Base-by-base conservation (phyloP, 1,140 invertebrate species). In the Hetaerina americana region DNA sequence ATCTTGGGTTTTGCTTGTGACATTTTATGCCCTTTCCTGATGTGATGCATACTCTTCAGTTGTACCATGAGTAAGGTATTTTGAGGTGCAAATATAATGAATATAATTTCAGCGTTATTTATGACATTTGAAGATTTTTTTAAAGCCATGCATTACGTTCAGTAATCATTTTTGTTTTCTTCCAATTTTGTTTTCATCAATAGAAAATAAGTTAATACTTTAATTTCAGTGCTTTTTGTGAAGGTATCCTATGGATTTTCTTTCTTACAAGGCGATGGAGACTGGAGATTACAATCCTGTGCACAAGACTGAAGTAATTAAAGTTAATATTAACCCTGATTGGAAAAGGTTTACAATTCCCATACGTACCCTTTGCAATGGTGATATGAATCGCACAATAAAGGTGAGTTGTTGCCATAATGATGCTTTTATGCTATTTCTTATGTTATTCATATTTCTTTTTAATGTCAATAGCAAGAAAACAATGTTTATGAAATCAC, bases 261-360 rank as follows among this genome's bases (percentile, higher is more conserved):
- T 40, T 40, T 40, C 15, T 18, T 81, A 77, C 28, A 82, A 84
- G 74, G 77, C 80, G 8, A 82, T 80, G 49, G 78, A 83, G 71
- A 84, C 84, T 77, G 79, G 80, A 26, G 78, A 78, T 25, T 82
- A 78, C 72, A 76, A 79, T 75, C 74, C 82, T 57, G 84, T 81
- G 66, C 77, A 84, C 77, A 75, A 80, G 77, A 78, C 81, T 75
- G 76, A 84, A 76, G 80, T 80, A 77, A 73, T 73, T 75, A 31
- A 71, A 49, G 28, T n/a, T 31, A 86, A 81, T 5, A 76, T 86
- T 66, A 84, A 86, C 78, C 87, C 87, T 24, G 80, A 78, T 12
- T 88, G 87, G 87, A 81, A 81, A 75, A 78, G 82, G 15, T 85
- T 88, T 75, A 79, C 79, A n/a, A 78, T 87, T n/a, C 78, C 82